Base-by-base conservation (phyloP, 1,140 invertebrate genomes). In the Dreissena rostriformis region DNA sequence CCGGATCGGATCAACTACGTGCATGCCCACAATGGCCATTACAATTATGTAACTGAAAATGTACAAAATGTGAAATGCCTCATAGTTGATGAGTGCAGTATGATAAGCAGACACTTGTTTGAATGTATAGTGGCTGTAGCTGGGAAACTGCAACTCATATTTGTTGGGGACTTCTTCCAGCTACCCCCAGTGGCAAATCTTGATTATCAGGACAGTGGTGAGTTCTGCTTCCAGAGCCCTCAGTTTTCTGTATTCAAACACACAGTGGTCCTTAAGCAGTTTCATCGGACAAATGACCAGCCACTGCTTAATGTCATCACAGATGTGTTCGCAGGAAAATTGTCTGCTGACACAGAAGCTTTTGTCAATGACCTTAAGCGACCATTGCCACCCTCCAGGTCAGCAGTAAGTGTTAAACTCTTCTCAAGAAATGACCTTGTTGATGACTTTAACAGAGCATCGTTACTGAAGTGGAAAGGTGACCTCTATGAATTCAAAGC, bases 111-210 rank as follows among this genome's bases (percentile, higher is more conserved):
- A 29, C 55, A 39, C 12, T 17, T 39, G 24, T 75, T 75, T 63
- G 55, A 75, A 61, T 63, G n/a, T 19, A 17, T 75, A 17, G 29
- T 29, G 55, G 53, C 53, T 49, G 73, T 75, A 24, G 55, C 52
- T 39, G 14, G 26, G 51, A 61, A 19, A 51, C 22, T 85, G n/a
- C 84, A 80, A 70, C 28, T 85, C 28, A 70, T 86, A 24, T 72
- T 68, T 19, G 57, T 57, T 8, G 85, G 81, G 29, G 85, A 86
- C 63, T 83, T 82, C 22, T 80, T 79, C 29, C 81, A 86, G 66
- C 63, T 86, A 14, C 75, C 85, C 24, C 80, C 85, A 19, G 71
- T 84, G 17, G n/a, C 71, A 29, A 68, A 86, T 83, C 14, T 51
- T 7, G 7, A 63, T 17, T 74, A 79, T 39, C n/a, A n/a, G 24